These are phyloP conservation scores for Sarcophaga rosellei DNA, from an alignment of 2,888 invertebrate genomes.

Conservation along the genomic window DNA sequence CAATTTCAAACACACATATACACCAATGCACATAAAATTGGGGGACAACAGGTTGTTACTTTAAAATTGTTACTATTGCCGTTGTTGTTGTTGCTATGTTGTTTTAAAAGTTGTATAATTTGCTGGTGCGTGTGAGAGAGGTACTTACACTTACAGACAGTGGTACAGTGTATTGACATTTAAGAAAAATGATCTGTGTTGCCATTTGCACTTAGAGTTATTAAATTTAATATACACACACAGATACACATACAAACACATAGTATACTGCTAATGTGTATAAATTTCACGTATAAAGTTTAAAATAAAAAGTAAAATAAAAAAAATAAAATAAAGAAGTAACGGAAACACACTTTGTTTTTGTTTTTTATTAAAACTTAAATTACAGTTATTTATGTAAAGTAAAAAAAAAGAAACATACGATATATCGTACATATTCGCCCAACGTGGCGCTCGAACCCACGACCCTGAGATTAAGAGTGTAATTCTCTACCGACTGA, in stretches of 20 bases:
- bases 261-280: too few species aligned
- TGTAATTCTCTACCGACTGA: conserved; percentile 78
- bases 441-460: conserved; percentile 78
- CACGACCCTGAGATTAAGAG: conserved; percentile 78
- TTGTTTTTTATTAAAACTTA: too few species aligned
- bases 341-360: too few species aligned
- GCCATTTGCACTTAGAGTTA: background rate
- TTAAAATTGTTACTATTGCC: background rate
- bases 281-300: background rate
- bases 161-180: conserved; percentile 48
- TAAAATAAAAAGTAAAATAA: background rate
- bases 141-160: background rate
- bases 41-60: background rate
- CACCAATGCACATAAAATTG: background rate
- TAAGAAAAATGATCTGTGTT: conserved; percentile 37
- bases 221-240: background rate
- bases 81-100: background rate
- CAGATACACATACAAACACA: too few species aligned
- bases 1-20: background rate
- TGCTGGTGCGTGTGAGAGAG: background rate
- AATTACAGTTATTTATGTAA: conserved; percentile 1
- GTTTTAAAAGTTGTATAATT: background rate
- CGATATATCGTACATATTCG: conserved; percentile 57
- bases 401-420: background rate
- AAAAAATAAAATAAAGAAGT: background rate